Conservation (phyloP, 2,113 vertebrate species). For the Brienomyrus longianalis region DNA sequence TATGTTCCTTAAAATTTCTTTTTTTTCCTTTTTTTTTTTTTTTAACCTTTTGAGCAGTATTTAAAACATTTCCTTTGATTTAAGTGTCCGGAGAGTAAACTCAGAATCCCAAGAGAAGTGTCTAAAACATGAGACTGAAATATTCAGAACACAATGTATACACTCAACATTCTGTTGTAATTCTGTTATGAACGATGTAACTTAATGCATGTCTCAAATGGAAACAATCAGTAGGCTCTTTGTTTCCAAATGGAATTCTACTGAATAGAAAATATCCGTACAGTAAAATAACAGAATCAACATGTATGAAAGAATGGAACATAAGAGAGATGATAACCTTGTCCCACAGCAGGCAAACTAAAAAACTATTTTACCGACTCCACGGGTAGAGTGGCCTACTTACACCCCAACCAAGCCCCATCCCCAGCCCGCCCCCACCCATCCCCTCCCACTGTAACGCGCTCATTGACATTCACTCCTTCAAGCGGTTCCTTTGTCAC, state of each 20-base stretch:
- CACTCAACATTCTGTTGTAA: constrained; percentile 7
- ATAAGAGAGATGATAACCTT: neutral
- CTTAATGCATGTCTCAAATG: neutral
- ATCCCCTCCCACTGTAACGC: neutral
- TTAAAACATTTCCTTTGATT: constrained; percentile 17
- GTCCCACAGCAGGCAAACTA: constrained; percentile 9
- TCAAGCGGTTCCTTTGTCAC: neutral
- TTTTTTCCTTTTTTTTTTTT: constrained; percentile 8
- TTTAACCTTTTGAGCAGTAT: constrained; percentile 1
- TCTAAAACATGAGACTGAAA: constrained; percentile 9
- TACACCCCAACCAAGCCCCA: neutral
- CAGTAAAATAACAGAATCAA: neutral
- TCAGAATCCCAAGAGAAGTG: constrained; percentile 8
- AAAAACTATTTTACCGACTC: constrained; percentile 13
- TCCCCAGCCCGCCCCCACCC: neutral
- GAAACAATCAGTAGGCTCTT: neutral
- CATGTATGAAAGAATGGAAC: neutral
- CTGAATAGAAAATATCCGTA: constrained; percentile 6
- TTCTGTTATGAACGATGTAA: neutral
- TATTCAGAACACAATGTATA: constrained; percentile 13
- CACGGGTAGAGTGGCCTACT: constrained; percentile 5
- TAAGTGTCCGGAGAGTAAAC: constrained; percentile 9
- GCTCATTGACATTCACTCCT: constrained; percentile 12
- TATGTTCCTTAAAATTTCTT: constrained; percentile 10
- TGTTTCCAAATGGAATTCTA: neutral